Percentiles rank a stretch among this genome's conserved stretches.
phyloP scores from a whole-genome alignment of 2,888 invertebrate species.

The Phragmatobia fuliginosa region DNA sequence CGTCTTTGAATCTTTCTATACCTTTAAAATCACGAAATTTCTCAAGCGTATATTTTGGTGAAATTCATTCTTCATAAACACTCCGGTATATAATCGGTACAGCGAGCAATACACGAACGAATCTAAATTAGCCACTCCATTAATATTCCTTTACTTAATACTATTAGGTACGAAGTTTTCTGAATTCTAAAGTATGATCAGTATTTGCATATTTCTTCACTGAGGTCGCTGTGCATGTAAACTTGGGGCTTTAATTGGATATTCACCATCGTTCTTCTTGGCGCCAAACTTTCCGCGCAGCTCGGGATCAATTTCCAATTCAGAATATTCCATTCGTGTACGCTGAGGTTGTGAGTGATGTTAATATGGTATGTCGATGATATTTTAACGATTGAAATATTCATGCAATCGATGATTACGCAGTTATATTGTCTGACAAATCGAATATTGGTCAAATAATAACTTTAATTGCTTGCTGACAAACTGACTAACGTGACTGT shows the following conservation, averaged over 20 bases:
- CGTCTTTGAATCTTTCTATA: not conserved
- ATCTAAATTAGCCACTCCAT: conserved; percentile 26
- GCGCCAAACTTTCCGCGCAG: conserved; percentile 61
- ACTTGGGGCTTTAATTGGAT: conserved; percentile 73
- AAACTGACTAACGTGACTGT: no score
- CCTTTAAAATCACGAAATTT: not conserved
- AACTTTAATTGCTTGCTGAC: no score
- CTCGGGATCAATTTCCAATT: conserved; percentile 78
- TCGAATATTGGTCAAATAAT: no score
- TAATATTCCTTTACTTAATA: conserved; percentile 51
- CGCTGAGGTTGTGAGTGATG: conserved; percentile 50
- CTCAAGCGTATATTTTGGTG: not conserved
- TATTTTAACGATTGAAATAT: conserved; percentile 27
- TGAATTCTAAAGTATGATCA: conserved; percentile 40
- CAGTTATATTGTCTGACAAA: no score
- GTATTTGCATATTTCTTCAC: conserved; percentile 59
- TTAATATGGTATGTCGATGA: conserved; percentile 15
- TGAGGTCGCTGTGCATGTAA: conserved; percentile 61
- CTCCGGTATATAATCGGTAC: no score
- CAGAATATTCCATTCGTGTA: conserved; percentile 70
- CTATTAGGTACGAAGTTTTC: conserved; percentile 43
- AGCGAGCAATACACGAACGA: conserved; percentile 14
- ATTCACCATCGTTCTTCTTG: conserved; percentile 63
- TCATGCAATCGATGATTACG: no score
- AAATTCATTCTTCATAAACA: no score